Conservation (phyloP, 2,888 invertebrate species). For the Leptinotarsa peninsularis region DNA sequence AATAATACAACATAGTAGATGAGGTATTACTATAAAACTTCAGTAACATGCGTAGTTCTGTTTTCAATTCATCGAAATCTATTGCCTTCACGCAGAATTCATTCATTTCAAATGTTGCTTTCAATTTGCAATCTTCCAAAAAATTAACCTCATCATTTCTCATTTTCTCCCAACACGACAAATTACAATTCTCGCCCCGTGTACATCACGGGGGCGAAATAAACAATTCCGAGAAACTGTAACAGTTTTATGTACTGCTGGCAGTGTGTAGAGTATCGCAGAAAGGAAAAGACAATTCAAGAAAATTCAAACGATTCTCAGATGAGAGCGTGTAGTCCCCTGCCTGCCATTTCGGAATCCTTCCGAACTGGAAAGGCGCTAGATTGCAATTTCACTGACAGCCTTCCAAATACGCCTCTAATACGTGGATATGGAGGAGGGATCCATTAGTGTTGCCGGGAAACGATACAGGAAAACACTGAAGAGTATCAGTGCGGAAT, state of each 20-base stretch:
- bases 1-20: no score
- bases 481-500: not conserved
- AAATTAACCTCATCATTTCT: no score
- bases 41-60: no score
- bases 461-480: not conserved
- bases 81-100: no score
- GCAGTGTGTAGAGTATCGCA: slow-evolving; percentile 23
- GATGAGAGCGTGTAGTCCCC: slow-evolving; percentile 45
- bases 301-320: slow-evolving; percentile 36
- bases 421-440: slow-evolving; percentile 34
- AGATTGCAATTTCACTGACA: slow-evolving; percentile 50
- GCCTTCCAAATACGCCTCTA: slow-evolving; percentile 43
- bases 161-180: not conserved
- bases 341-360: slow-evolving; percentile 54
- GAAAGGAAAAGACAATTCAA: slow-evolving; percentile 40
- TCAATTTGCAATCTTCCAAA: no score
- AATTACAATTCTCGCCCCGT: not conserved
- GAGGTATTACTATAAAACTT: no score
- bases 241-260: slow-evolving; percentile 32
- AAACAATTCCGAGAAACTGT: not conserved
- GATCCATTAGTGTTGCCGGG: not conserved
- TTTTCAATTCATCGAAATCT: no score
- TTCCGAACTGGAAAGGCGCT: slow-evolving; percentile 44
- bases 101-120: no score
- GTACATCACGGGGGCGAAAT: not conserved